Evolutionary conservation across 2,113 vertebrate genomes (phyloP), one percentile per base, ranked within the genome.

Genomic region (Sinosuthora webbiana): DNA sequence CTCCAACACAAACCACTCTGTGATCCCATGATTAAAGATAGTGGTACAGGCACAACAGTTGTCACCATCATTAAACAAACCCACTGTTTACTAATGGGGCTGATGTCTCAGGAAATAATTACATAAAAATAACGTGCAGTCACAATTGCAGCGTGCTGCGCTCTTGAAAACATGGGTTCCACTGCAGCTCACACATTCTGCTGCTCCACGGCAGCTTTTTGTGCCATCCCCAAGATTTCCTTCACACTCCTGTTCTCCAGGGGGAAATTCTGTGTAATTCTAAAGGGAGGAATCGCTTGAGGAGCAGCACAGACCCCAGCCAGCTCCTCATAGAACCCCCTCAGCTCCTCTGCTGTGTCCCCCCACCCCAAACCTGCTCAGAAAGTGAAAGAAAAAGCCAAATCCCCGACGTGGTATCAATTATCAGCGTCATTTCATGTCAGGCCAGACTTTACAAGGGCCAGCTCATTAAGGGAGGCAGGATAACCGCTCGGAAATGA

Each of bases 361-460:
- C 11, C n/a, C 7, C 63, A 10, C 9, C 70, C 12, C 65, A 53
- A 60, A 56, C 2, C 4, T 2, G 11, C 0, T 2, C 15, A 16
- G 1, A 14, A 57, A 62, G 2, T 0, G 15, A 47, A 25, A 41
- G 14, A 10, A 83, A 82, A 31, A 42, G 2, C 6, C 50, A 22
- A 60, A 62, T 13, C 4, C 12, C 25, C 33, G 11, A 3, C 0
- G 5, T 0, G 9, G 8, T 16, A 1, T 4, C 8, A 2, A 7
- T 22, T 17, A 21, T 3, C 19, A 9, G 50, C 57, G 41, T 3
- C 49, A 2, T 4, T 25, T 10, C 62, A 4, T 0, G 0, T 11
- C 8, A 9, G 39, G 23, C 20, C 27, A 18, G 9, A 1, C 33
- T 12, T 1, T 3, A 4, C 2, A 13, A 12, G 50, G 16, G 37